phyloP scores from a whole-genome alignment of 2,113 vertebrate species.

The Hemiscyllium ocellatum region DNA sequence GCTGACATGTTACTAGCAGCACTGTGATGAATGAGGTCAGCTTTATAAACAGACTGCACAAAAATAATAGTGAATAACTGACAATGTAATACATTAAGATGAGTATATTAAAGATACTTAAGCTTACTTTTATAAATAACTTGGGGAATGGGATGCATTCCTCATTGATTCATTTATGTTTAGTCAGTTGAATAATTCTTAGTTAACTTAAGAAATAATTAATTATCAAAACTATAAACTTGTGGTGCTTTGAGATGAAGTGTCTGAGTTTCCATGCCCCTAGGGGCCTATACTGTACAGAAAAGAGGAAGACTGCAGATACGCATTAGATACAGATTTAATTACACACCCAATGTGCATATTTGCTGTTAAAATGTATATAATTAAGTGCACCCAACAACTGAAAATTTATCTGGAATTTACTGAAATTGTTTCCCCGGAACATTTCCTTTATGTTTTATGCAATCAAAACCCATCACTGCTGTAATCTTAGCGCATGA shows the following conservation, averaged over 20 bases:
- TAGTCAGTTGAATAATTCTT: neutral
- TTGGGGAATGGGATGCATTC: neutral
- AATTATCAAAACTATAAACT: neutral
- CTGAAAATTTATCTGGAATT: neutral
- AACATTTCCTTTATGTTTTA: neutral
- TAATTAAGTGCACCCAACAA: neutral
- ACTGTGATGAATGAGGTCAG: constrained; percentile 56
- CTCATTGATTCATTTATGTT: neutral
- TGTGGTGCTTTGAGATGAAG: neutral
- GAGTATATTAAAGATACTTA: neutral
- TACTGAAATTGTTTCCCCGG: neutral
- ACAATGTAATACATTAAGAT: neutral
- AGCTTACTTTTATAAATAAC: neutral
- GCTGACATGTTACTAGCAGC: constrained; percentile 5
- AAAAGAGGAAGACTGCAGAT: neutral
- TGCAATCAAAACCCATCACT: neutral
- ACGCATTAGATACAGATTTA: neutral
- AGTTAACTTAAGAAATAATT: neutral
- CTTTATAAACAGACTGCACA: constrained; percentile 71
- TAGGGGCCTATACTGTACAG: neutral
- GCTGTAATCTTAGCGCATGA: neutral
- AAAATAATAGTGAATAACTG: neutral
- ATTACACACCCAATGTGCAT: neutral
- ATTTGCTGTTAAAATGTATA: neutral
- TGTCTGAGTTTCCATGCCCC: neutral